Evolutionary conservation across 2,113 vertebrate species (phyloP), one percentile per base, ranked within the genome.

Genomic region (Tragulus kanchil): DNA sequence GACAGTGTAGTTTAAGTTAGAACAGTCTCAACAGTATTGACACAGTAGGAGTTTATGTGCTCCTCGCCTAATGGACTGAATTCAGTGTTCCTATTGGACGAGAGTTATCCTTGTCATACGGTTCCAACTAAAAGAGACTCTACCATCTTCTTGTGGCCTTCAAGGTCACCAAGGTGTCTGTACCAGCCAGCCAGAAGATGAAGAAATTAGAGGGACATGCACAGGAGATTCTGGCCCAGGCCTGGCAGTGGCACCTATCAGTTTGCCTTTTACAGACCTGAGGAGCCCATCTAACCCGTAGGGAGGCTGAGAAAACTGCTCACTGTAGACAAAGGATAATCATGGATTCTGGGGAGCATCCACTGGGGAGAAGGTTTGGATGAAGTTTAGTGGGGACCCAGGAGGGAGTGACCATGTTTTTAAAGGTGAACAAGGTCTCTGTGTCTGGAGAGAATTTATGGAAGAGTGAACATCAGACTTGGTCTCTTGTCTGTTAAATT

Each of bases 401-500:
- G 14, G 48, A 85, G 23, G 61, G 42, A 79, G 31, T 5, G 50
- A 42, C 14, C 1, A 6, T 36, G 36, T 21, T 16, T 71, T 42
- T 2, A 21, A 6, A 21, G n/a, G 3, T 25, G 0, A 15, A 7
- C 48, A 19, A 10, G 21, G 8, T 25, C 21, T 17, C 21, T 26
- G 19, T 59, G 17, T 77, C 10, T 8, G 28, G 81, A 90, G 19
- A 45, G 31, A 59, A 17, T 36, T 71, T 16, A 62, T 10, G 28
- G 50, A 62, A 9, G 56, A 61, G 77, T 14, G 0, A 3, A 52
- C 4, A 8, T 48, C 28, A 28, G 61, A n/a, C 48, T 61, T 85
- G 58, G 64, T 78, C 90, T 54, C 15, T 7, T 7, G 0, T 78
- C 77, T 65, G 21, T 45, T 73, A 28, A 64, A 21, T 73, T 42